phyloP scores from a whole-genome alignment of 2,113 vertebrate genomes.

The Semnornis frantzii region DNA sequence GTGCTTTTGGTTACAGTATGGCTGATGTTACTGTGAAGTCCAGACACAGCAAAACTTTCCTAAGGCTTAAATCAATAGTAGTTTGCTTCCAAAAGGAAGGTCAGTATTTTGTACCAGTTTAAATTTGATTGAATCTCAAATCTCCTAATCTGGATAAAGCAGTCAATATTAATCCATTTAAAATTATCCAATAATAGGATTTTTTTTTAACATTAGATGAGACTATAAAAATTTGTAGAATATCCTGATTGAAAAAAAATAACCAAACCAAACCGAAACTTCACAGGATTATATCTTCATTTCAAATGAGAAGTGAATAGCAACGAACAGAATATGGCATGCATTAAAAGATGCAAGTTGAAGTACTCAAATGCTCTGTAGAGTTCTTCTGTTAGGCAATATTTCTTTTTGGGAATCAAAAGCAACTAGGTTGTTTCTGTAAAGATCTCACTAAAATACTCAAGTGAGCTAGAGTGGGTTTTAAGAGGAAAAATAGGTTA shows the following conservation, averaged over 20 bases:
- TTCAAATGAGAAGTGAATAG: background rate
- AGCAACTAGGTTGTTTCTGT: background rate
- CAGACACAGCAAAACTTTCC: background rate
- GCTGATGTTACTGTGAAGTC: background rate
- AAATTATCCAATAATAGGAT: background rate
- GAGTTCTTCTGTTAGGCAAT: background rate
- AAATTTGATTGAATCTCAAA: background rate
- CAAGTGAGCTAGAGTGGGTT: background rate
- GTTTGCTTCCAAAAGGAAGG: background rate
- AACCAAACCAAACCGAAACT: background rate
- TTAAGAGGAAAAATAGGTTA: background rate
- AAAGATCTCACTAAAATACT: background rate
- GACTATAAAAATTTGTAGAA: background rate
- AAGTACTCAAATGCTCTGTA: background rate
- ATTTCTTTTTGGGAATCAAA: background rate
- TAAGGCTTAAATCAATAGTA: background rate
- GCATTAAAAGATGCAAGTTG: background rate
- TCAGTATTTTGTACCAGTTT: background rate
- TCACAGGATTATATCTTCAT: background rate
- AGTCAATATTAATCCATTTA: background rate
- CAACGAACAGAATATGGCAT: background rate
- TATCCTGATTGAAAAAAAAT: background rate
- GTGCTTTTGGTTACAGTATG: background rate
- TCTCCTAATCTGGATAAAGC: background rate
- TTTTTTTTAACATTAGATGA: background rate